Percentiles rank a stretch among this genome's conserved stretches.
Conservation (phyloP, 2,113 vertebrate species). For the Egretta garzetta region DNA sequence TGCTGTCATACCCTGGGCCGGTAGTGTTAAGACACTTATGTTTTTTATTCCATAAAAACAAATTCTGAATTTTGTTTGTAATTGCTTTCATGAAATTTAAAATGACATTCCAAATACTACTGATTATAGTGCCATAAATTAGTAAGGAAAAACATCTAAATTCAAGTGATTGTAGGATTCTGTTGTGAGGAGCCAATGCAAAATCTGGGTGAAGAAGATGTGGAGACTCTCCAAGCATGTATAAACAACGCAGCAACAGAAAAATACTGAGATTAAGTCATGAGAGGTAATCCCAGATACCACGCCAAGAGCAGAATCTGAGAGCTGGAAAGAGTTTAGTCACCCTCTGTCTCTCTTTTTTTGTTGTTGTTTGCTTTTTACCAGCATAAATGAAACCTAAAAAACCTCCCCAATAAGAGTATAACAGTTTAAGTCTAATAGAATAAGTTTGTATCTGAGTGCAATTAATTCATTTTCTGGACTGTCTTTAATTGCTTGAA, state of each 20-base stretch:
- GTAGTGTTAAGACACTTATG: fast-evolving
- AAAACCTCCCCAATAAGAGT: not conserved
- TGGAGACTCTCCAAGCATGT: not conserved
- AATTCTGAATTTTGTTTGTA: not conserved
- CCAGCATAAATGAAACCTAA: not conserved
- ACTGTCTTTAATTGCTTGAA: not conserved
- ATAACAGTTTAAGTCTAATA: not conserved
- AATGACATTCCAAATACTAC: not conserved
- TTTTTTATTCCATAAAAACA: not conserved
- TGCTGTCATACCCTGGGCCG: not conserved
- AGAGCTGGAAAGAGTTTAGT: not conserved
- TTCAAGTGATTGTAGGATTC: not conserved
- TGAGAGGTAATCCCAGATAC: not conserved
- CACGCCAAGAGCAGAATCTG: not conserved
- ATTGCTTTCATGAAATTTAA: not conserved
- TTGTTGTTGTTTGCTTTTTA: not conserved
- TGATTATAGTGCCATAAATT: not conserved
- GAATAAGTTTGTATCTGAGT: not conserved
- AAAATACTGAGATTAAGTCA: not conserved
- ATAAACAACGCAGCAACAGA: not conserved
- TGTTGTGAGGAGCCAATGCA: not conserved
- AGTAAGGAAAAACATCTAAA: not conserved
- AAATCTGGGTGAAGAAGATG: not conserved
- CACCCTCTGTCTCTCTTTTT: not conserved
- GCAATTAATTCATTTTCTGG: not conserved